Evolutionary conservation across 2,797 vertebrate species (phyloP).

Genomic region (Yasuhikotakia modesta): DNA sequence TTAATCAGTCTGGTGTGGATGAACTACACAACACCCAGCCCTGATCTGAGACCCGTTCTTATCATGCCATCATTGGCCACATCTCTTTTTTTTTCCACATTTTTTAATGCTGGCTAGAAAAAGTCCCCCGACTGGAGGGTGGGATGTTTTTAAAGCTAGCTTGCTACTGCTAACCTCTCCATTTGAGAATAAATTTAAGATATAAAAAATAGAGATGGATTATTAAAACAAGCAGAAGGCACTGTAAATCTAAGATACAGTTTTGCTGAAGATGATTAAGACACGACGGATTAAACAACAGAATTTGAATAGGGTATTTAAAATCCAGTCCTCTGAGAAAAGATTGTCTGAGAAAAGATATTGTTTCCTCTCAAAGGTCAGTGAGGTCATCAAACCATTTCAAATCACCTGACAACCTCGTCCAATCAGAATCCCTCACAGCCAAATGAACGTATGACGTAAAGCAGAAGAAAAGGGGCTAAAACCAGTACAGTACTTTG

Average conservation of each 20-base stretch:
- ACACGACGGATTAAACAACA: slow-evolving; percentile 14
- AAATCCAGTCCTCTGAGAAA: not conserved
- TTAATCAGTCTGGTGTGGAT: not conserved
- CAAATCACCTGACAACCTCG: slow-evolving; percentile 5
- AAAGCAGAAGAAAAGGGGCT: not conserved
- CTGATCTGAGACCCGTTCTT: too few relatives aligned
- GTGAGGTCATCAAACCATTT: slow-evolving; percentile 1
- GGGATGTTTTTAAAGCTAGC: too few relatives aligned
- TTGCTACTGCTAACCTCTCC: too few relatives aligned
- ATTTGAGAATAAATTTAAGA: too few relatives aligned
- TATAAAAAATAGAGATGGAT: not conserved
- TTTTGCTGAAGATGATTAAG: not conserved
- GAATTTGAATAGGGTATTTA: slow-evolving; percentile 1
- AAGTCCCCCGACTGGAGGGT: too few relatives aligned
- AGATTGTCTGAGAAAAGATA: slow-evolving; percentile 5
- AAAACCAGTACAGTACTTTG: not conserved
- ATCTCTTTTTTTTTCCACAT: too few relatives aligned
- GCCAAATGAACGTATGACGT: not conserved
- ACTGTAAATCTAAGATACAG: not conserved
- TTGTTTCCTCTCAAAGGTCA: not conserved
- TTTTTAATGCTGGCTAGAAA: too few relatives aligned
- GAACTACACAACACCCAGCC: not conserved
- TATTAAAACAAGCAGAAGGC: not conserved
- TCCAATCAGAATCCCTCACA: slow-evolving; percentile 13
- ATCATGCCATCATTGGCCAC: too few relatives aligned